Conservation (phyloP, 2,113 vertebrate genomes). For the Lipotes vexillifer region DNA sequence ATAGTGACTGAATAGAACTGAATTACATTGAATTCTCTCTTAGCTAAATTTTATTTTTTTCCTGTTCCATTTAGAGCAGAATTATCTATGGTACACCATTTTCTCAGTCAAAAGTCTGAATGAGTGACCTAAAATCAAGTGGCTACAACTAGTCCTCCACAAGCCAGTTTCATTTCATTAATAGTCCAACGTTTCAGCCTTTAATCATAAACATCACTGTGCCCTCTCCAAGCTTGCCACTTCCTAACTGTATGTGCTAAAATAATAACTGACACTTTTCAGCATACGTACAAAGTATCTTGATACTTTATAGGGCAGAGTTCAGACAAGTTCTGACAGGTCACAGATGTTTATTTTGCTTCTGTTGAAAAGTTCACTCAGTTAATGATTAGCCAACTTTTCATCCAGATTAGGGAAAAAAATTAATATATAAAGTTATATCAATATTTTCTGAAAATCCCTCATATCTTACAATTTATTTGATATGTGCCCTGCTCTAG, state of each 20-base stretch:
- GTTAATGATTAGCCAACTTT: conserved; percentile 24
- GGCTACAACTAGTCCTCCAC: background rate
- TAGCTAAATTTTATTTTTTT: background rate
- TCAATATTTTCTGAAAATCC: conserved; percentile 29
- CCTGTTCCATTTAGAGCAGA: background rate
- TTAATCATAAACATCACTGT: background rate
- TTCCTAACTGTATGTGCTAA: background rate
- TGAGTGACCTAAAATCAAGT: background rate
- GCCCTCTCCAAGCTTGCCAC: background rate
- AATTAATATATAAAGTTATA: background rate
- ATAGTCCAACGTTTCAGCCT: background rate
- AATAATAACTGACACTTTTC: background rate
- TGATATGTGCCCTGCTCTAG: background rate
- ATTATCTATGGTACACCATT: background rate
- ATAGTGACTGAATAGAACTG: background rate
- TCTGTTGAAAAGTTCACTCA: conserved; percentile 18
- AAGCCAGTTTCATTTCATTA: background rate
- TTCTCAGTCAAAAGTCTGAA: background rate
- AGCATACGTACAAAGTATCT: background rate
- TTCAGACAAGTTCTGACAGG: background rate
- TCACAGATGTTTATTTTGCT: background rate
- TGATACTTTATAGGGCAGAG: background rate
- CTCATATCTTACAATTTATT: background rate
- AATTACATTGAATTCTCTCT: background rate
- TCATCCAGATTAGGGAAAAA: background rate